Base-by-base conservation (phyloP, 2,797 vertebrate species). In the Acridotheres tristis region DNA sequence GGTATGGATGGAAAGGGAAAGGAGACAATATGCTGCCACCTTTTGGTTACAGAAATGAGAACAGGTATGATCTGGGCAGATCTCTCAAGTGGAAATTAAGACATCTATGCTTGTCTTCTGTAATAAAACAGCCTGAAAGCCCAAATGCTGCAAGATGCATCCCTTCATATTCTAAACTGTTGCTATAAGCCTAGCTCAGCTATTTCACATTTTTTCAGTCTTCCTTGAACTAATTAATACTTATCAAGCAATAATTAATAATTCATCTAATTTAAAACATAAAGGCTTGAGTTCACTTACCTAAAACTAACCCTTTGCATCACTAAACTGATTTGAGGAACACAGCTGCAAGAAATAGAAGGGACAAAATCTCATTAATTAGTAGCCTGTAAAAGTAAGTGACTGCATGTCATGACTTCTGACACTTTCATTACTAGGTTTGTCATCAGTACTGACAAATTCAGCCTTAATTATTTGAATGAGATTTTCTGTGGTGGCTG, bases 11-110 rank as follows among this genome's bases (percentile, higher is more conserved):
- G 74, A 87, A 91, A 85, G 7, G 20, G 53, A 96, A 95, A 91
- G 85, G 5, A 97, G 73, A 96, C 88, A 93, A 94, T 22, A 87
- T 97, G 94, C 96, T 97, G 96, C 96, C 96, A 97, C 80, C 96
- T 97, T 94, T 96, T 94, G 96, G 96, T 85, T 91, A 79, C 3
- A 91, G 76, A 86, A 88, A 90, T 58, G 30, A 93, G 71, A 93
- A 90, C 89, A 90, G 85, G 80, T 95, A 66, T 30, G 53, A 53
- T 73, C 67, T 73, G 59, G 63, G 89, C 50, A 89, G 23, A 55
- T 47, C 30, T 73, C 16, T 19, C 32, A 10, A 54, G 25, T 34
- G 18, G 63, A 79, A 94, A 92, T 55, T 53, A 78, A 80, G 43
- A 74, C 32, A 78, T 50, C 38, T 67, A 8, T 8, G 3, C 27